phyloP scores from a whole-genome alignment of 2,888 invertebrate genomes.

The Pasiphila rectangulata region DNA sequence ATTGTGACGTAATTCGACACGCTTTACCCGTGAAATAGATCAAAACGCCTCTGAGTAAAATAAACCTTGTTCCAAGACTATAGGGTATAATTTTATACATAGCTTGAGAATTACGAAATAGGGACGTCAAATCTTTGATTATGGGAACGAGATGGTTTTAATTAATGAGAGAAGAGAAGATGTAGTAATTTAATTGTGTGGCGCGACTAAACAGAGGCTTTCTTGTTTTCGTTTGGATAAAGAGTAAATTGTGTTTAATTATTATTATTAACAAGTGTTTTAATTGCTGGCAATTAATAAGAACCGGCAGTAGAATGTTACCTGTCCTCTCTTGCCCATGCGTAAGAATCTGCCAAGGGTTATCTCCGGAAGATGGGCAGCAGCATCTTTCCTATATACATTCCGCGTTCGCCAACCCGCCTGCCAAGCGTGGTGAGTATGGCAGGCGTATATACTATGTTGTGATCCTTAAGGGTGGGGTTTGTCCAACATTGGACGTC shows the following conservation, averaged over 20 bases:
- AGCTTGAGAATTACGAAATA: constrained; percentile 34
- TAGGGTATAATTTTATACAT: constrained; percentile 24
- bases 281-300: neutral
- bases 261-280: neutral
- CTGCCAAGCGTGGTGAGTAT: too few species aligned
- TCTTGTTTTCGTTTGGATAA: neutral
- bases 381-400: too few species aligned
- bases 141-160: constrained; percentile 35
- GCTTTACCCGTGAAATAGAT: constrained; percentile 36
- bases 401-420: too few species aligned
- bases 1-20: constrained; percentile 40
- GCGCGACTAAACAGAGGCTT: constrained; percentile 16
- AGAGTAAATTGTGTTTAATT: neutral
- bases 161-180: constrained; percentile 34
- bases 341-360: too few species aligned
- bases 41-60: constrained; percentile 14
- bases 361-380: too few species aligned
- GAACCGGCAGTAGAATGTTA: too few species aligned
- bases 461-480: too few species aligned
- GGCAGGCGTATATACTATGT: too few species aligned
- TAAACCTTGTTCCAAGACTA: constrained; percentile 7
- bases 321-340: too few species aligned
- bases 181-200: constrained; percentile 26
- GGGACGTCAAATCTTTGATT: constrained; percentile 37
- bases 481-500: too few species aligned